Evolutionary conservation across 2,113 vertebrate genomes (phyloP).

Genomic region (Scytalopus superciliaris): DNA sequence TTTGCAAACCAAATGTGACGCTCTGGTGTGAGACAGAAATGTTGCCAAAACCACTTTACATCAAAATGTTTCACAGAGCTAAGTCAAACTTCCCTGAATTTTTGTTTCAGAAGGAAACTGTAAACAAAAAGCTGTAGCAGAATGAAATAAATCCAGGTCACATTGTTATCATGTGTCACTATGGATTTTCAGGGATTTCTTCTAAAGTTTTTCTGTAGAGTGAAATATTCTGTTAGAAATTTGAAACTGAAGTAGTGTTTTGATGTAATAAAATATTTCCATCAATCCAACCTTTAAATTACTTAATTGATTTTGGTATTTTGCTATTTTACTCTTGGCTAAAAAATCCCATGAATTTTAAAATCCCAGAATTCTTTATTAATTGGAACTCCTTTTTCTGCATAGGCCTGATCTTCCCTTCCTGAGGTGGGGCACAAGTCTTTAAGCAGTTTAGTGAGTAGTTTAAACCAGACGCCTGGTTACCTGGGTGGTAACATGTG

Average conservation of each 20-base stretch:
- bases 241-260: neutral
- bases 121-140: neutral
- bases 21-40: neutral
- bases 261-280: neutral
- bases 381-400: neutral
- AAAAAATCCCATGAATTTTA: accelerated
- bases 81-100: neutral
- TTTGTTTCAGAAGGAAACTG: neutral
- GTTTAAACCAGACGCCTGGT: neutral
- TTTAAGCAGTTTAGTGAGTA: neutral
- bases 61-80: neutral
- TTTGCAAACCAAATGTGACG: neutral
- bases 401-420: accelerated
- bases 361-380: neutral
- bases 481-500: neutral
- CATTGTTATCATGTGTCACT: neutral
- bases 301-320: neutral
- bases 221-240: neutral
- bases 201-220: neutral
- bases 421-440: neutral
- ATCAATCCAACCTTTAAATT: neutral
- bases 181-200: neutral
- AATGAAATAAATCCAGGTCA: neutral
- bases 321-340: neutral
- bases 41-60: neutral